A percentile compares a stretch with the other conserved stretches of the same genome.
These are phyloP conservation scores for Podabrus alpinus DNA, from an alignment of 2,888 invertebrate species.

Conservation along the genomic window DNA sequence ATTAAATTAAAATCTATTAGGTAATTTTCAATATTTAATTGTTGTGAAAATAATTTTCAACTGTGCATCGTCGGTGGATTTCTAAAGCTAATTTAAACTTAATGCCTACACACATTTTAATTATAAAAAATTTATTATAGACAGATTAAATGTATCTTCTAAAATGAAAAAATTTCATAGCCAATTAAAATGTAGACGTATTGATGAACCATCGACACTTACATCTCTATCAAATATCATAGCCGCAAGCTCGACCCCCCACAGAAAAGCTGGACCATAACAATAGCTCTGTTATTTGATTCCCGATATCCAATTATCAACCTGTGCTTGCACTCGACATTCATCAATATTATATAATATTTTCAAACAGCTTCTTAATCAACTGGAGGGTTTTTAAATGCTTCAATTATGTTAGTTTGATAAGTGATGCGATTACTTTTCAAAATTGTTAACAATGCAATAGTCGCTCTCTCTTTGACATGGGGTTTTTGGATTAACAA, in stretches of 20 bases:
- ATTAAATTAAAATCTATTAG: not conserved
- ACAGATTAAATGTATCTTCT: not conserved
- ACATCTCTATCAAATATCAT: constrained; percentile 36
- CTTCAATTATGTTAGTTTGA: constrained; percentile 28
- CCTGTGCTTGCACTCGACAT: constrained; percentile 26
- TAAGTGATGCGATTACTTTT: constrained; percentile 21
- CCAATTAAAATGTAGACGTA: constrained; percentile 27
- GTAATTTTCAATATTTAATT: not conserved
- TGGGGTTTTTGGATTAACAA: not conserved
- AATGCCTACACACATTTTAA: not conserved
- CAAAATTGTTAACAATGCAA: not conserved
- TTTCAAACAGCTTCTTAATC: constrained; percentile 26
- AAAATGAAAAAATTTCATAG: constrained; percentile 20
- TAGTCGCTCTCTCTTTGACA: constrained; percentile 2
- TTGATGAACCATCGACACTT: constrained; percentile 25
- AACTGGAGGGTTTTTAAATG: constrained; percentile 29
- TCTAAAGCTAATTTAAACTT: not conserved
- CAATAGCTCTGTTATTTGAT: constrained; percentile 34
- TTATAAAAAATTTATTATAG: not conserved
- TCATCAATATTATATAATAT: constrained; percentile 28
- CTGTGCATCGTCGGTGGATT: not conserved
- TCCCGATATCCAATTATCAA: constrained; percentile 35
- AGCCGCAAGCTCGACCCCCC: constrained; percentile 35
- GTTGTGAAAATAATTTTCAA: not conserved
- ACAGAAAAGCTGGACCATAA: constrained; percentile 26